Percentiles rank a stretch among this genome's conserved stretches.
These are phyloP conservation scores for Sylvietta virens DNA, from an alignment of 2,113 vertebrate genomes.

Conservation along the genomic window DNA sequence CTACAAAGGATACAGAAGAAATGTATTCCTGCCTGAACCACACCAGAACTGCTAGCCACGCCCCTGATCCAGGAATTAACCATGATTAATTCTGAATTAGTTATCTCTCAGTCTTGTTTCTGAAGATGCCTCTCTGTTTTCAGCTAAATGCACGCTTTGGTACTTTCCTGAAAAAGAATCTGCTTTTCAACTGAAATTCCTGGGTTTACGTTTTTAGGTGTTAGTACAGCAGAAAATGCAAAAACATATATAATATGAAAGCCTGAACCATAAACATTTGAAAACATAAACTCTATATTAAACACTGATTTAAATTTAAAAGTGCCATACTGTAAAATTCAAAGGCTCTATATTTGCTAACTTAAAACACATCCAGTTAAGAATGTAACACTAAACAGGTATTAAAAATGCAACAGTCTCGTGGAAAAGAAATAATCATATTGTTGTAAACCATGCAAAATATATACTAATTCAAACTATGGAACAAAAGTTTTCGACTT, in stretches of 20 bases:
- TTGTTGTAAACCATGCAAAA: not conserved
- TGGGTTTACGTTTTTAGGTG: rapidly evolving
- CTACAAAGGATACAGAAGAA: not conserved
- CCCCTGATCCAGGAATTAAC: not conserved
- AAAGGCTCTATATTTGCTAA: not conserved
- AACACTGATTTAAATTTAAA: not conserved
- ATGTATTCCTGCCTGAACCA: not conserved
- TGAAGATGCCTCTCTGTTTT: not conserved
- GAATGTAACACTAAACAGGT: not conserved
- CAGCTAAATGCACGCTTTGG: not conserved
- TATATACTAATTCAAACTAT: not conserved
- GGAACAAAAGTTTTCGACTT: not conserved
- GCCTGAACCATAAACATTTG: not conserved
- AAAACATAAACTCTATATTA: not conserved
- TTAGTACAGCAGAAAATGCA: not conserved
- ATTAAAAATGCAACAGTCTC: not conserved
- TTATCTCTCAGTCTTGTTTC: not conserved
- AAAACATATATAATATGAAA: not conserved
- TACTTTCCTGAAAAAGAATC: not conserved
- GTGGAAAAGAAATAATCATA: not conserved
- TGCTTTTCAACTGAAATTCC: not conserved
- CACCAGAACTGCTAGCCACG: not conserved
- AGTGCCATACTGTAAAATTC: not conserved
- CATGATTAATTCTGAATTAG: not conserved
- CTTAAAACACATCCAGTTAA: not conserved